These are phyloP conservation scores for Scylla paramamosain DNA, from an alignment of 1,140 invertebrate genomes.

Conservation along the genomic window DNA sequence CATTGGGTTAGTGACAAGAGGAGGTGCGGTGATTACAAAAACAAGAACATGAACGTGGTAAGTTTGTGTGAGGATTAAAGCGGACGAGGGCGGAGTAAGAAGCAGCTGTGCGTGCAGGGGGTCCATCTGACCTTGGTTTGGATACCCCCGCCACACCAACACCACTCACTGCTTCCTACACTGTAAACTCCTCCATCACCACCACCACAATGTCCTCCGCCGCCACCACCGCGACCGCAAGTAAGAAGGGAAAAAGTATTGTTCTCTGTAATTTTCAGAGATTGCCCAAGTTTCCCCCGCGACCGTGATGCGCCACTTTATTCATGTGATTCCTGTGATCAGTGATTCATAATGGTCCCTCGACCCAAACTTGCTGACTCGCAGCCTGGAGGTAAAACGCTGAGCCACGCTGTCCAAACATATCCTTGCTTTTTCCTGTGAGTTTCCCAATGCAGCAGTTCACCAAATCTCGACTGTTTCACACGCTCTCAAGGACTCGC, in stretches of 20 bases:
- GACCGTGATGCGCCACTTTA: too few species aligned
- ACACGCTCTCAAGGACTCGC: not conserved
- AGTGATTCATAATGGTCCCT: not conserved
- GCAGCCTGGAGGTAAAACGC: too few species aligned
- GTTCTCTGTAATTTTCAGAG: too few species aligned
- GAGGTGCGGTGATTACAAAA: not conserved
- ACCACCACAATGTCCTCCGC: not conserved
- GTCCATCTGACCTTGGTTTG: not conserved
- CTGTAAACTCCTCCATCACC: not conserved
- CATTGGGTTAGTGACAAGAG: not conserved
- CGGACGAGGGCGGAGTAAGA: not conserved
- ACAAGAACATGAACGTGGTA: conserved; percentile 9
- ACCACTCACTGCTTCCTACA: not conserved
- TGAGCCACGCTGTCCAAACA: too few species aligned
- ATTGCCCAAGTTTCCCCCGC: too few species aligned
- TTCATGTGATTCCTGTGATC: not conserved
- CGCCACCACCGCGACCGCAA: not conserved
- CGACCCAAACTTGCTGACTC: not conserved
- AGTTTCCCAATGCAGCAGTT: not conserved
- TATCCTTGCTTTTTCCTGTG: not conserved
- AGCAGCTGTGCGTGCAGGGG: conserved; percentile 7
- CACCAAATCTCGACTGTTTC: not conserved
- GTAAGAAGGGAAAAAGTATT: not conserved
- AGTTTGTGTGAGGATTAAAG: conserved; percentile 23
- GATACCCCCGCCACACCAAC: not conserved